phyloP scores from a whole-genome alignment of 1,140 invertebrate genomes.

The Drosophila quadrilineata region DNA sequence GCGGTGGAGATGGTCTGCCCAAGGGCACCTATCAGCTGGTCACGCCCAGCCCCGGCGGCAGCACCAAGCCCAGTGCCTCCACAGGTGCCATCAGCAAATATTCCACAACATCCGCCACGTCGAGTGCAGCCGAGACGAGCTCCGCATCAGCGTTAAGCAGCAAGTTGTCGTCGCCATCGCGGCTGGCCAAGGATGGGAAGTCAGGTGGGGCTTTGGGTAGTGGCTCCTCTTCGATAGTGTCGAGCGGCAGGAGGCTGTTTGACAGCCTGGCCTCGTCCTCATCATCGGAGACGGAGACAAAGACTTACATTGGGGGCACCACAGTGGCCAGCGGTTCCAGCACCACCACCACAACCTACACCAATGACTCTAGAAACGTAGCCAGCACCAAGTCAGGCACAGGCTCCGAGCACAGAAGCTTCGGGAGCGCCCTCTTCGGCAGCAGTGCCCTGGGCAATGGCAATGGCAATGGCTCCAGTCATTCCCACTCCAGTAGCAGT shows the following conservation, averaged over 20 bases:
- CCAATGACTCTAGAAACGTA: slow-evolving; percentile 59
- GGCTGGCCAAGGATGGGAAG: slow-evolving; percentile 40
- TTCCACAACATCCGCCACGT: slow-evolving; percentile 29
- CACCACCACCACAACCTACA: slow-evolving; percentile 59
- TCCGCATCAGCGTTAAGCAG: slow-evolving; percentile 41
- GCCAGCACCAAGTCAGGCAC: slow-evolving; percentile 47
- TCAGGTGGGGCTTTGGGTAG: slow-evolving; percentile 35
- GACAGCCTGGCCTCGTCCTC: slow-evolving; percentile 74
- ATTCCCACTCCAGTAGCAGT: slow-evolving; percentile 45
- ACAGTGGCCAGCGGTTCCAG: slow-evolving; percentile 38
- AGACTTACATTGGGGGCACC: slow-evolving; percentile 65
- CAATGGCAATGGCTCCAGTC: slow-evolving; percentile 40
- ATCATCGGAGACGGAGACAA: slow-evolving; percentile 70
- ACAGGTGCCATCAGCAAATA: slow-evolving; percentile 71
- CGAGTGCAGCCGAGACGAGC: slow-evolving; percentile 36
- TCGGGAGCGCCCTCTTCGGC: slow-evolving; percentile 55
- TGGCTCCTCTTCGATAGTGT: slow-evolving; percentile 62
- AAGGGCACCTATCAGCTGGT: slow-evolving; percentile 75
- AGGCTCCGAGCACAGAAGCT: slow-evolving; percentile 54
- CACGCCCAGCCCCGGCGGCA: slow-evolving; percentile 37
- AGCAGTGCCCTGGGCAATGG: slow-evolving; percentile 59
- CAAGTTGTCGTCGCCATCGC: slow-evolving; percentile 61
- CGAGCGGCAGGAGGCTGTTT: slow-evolving; percentile 69
- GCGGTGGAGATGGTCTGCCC: slow-evolving; percentile 64
- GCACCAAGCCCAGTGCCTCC: slow-evolving; percentile 42